These are phyloP conservation scores for Verasper variegatus DNA, from an alignment of 2,113 vertebrate genomes.

Conservation along the genomic window DNA sequence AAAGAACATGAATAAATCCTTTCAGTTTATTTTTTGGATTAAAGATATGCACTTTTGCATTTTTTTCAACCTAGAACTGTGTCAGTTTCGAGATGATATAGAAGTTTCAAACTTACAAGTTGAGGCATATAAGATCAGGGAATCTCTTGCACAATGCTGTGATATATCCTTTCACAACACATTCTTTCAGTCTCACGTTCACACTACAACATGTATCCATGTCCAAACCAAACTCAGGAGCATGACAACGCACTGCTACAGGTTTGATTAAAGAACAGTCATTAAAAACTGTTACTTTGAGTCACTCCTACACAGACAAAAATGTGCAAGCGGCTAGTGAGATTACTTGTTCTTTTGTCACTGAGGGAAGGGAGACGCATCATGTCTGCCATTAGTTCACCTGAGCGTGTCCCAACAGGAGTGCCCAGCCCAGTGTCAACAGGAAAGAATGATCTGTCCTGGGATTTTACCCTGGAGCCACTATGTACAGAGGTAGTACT, in stretches of 20 bases:
- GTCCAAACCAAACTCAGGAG: not conserved
- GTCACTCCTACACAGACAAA: conserved; percentile 41
- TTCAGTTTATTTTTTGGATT: conserved; percentile 14
- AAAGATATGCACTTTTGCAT: not conserved
- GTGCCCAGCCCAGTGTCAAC: conserved; percentile 62
- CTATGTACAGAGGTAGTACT: conserved; percentile 8
- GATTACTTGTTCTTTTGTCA: conserved; percentile 65
- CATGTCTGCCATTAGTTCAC: conserved; percentile 58
- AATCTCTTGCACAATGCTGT: conserved; percentile 73
- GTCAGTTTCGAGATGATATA: conserved; percentile 40
- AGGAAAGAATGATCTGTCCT: conserved; percentile 67
- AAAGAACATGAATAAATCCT: not conserved
- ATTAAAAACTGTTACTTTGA: conserved; percentile 35
- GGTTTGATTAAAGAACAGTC: conserved; percentile 14
- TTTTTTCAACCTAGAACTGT: not conserved
- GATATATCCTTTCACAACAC: conserved; percentile 66
- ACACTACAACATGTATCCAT: conserved; percentile 29
- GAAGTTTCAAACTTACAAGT: conserved; percentile 65
- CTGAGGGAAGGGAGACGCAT: conserved; percentile 42
- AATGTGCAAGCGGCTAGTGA: conserved; percentile 14
- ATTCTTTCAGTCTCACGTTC: conserved; percentile 65
- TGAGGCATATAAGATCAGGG: conserved; percentile 64
- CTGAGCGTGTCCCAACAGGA: conserved; percentile 75
- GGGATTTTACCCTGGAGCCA: conserved; percentile 64
- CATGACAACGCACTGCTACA: not conserved